Base-by-base conservation (phyloP, 37 sponge, comb jelly and placozoan genomes). In the Mnemiopsis leidyi region DNA sequence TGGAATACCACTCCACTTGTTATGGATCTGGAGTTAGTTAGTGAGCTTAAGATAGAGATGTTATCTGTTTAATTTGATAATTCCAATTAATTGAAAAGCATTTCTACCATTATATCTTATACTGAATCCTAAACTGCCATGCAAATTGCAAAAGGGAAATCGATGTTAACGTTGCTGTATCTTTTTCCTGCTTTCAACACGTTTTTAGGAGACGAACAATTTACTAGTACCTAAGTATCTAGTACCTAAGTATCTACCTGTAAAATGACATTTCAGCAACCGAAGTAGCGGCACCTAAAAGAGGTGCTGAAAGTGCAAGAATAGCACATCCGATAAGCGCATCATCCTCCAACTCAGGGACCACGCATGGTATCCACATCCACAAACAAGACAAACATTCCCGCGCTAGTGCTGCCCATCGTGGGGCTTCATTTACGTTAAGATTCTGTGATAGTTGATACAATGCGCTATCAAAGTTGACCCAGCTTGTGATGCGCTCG, bases 291-390 rank as follows among this genome's bases (percentile, higher is more conserved):
- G 25, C 28, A 25, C 21, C 61, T 18, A 40, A 39, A 13, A 40
- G 61, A 23, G 90, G 90, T n/a, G 90, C 90, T 85, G 90, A 85
- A 25, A 85, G 90, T 5, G 90, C 90, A 7, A 85, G 90, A 33
- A 85, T 85, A 40, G 32, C 90, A 39, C 90, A 85, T 26, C 36
- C 90, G 24, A 39, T 37, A 7, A 13, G 3, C 36, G 31, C 36
- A 1, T 79, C 82, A 28, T 79, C 82, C 33, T 33, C 82, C 40
- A 21, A 16, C 25, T 25, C 90, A 28, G 21, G 38, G 13, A 32
- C 90, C 25, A n/a, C 90, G 1, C 36, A 24, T 13, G 79, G 79
- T 36, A 77, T 36, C 28, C 61, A 39, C 61, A 40, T 3, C 90
- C 90, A 85, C 90, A 85, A 39, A 9, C 90, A 20, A 3, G 90